Conservation (phyloP, 1,140 invertebrate genomes). For the Nasonia giraulti region DNA sequence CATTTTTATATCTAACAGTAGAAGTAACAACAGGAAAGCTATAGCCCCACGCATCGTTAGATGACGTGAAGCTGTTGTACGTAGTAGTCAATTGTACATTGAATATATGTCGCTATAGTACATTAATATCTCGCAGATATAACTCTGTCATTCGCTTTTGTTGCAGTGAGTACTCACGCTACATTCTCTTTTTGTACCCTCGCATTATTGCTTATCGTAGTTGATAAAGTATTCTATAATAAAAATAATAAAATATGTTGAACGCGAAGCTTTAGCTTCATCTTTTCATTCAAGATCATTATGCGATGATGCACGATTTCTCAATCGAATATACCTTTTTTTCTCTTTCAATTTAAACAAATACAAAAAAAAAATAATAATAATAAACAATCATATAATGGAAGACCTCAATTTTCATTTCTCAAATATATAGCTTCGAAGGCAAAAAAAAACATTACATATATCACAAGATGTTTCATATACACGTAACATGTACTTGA, state of each 20-base stretch:
- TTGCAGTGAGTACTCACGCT: not conserved
- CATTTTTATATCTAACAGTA: conserved; percentile 53
- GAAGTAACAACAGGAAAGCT: conserved; percentile 67
- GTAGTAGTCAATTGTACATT: conserved; percentile 64
- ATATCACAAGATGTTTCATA: conserved; percentile 47
- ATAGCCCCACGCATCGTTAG: conserved; percentile 53
- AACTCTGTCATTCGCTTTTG: not conserved
- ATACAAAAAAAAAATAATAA: not conserved
- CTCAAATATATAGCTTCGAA: not conserved
- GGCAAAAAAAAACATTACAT: conserved; percentile 14
- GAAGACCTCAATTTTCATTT: conserved; percentile 32
- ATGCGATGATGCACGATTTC: not conserved
- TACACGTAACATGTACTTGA: not conserved
- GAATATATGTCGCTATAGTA: conserved; percentile 59
- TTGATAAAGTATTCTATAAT: conserved; percentile 27
- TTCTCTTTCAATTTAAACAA: not conserved
- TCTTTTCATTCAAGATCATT: not conserved
- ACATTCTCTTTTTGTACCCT: conserved; percentile 39
- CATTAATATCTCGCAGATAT: conserved; percentile 49
- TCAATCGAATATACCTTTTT: not conserved
- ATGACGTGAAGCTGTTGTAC: conserved; percentile 55
- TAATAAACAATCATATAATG: not conserved
- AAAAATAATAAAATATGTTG: conserved; percentile 41
- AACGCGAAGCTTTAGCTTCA: conserved; percentile 14
- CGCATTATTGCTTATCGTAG: conserved; percentile 37